These are phyloP conservation scores for Pterophyllum scalare DNA, from an alignment of 2,113 vertebrate genomes.

Conservation along the genomic window DNA sequence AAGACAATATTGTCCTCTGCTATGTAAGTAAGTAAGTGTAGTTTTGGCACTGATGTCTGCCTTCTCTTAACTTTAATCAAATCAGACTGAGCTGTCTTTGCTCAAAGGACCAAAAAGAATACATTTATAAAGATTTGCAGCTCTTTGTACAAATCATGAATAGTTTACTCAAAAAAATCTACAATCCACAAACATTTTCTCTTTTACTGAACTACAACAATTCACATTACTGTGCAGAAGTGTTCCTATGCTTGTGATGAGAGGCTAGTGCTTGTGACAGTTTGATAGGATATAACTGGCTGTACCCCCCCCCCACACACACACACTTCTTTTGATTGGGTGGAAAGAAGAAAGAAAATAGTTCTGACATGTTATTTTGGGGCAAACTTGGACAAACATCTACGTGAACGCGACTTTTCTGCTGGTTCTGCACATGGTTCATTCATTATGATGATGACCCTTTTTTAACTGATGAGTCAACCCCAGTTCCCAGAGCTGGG, in stretches of 20 bases:
- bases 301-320: no score
- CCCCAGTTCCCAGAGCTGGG: background rate
- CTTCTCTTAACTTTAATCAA: accelerated
- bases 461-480: background rate
- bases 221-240: background rate
- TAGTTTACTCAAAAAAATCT: background rate
- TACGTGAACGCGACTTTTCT: background rate
- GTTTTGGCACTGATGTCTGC: background rate
- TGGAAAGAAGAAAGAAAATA: background rate
- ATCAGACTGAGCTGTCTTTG: background rate
- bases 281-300: background rate
- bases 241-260: accelerated
- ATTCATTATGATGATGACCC: background rate
- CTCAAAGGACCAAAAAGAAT: background rate
- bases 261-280: background rate
- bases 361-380: no score
- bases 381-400: background rate
- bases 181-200: background rate
- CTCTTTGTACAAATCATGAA: background rate
- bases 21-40: background rate
- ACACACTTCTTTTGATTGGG: background rate
- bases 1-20: background rate
- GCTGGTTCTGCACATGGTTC: background rate
- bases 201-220: background rate
- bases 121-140: background rate